phyloP scores from a whole-genome alignment of 2,888 invertebrate genomes.

The Andrena hattorfiana region DNA sequence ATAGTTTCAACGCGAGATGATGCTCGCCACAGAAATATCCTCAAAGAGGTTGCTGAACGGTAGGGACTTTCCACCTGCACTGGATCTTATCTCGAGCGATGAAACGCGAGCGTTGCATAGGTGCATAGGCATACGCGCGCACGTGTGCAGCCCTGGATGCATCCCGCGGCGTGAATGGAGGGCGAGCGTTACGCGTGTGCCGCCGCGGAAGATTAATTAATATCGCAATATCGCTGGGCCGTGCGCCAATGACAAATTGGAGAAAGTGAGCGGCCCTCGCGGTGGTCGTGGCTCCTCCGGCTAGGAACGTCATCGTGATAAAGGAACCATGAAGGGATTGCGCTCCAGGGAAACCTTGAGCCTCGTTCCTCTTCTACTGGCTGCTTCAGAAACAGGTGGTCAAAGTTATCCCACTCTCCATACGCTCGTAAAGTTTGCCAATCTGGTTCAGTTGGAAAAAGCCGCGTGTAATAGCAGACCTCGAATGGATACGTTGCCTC shows the following conservation, averaged over 20 bases:
- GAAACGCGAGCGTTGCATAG: constrained; percentile 57
- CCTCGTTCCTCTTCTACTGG: constrained; percentile 23
- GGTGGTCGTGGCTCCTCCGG: constrained; percentile 65
- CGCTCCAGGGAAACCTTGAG: constrained; percentile 59
- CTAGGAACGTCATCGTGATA: constrained; percentile 70
- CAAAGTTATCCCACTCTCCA: too few species aligned
- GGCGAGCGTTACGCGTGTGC: constrained; percentile 47
- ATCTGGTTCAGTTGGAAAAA: too few species aligned
- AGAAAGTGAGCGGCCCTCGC: constrained; percentile 74
- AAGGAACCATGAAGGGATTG: constrained; percentile 69
- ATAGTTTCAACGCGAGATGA: neutral
- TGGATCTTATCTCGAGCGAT: constrained; percentile 72
- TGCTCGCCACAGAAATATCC: neutral
- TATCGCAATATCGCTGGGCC: constrained; percentile 73
- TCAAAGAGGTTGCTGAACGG: constrained; percentile 37
- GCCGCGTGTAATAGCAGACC: too few species aligned
- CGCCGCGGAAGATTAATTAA: constrained; percentile 76
- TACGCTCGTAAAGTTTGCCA: too few species aligned
- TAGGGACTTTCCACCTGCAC: constrained; percentile 72
- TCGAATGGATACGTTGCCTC: neutral
- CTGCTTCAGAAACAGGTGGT: neutral
- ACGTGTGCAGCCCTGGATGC: constrained; percentile 14
- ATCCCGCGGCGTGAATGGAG: constrained; percentile 53
- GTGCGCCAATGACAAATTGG: constrained; percentile 77
- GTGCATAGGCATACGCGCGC: constrained; percentile 35